These are phyloP conservation scores for Talpa occidentalis DNA, from an alignment of 2,113 vertebrate genomes.

Conservation along the genomic window DNA sequence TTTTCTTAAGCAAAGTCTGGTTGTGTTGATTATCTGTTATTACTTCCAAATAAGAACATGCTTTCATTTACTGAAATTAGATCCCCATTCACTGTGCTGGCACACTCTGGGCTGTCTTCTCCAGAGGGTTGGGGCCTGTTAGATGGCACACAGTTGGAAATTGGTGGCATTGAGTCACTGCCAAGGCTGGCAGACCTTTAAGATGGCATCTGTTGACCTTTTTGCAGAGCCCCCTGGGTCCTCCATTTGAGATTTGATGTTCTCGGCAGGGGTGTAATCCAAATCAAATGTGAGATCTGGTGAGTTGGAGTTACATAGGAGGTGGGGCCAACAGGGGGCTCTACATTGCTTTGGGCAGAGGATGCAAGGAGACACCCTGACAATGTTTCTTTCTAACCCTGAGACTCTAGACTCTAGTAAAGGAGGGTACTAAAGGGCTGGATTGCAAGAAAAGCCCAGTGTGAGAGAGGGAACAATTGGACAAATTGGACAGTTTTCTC, in stretches of 20 bases:
- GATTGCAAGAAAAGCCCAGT: not conserved
- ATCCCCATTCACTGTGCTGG: slow-evolving; percentile 24
- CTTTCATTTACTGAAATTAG: slow-evolving; percentile 66
- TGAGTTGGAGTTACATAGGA: not conserved
- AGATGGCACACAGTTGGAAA: slow-evolving; percentile 63
- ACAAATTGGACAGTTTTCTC: not conserved
- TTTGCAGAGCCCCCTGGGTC: slow-evolving; percentile 51
- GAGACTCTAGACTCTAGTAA: not conserved
- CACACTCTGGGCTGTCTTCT: slow-evolving; percentile 33
- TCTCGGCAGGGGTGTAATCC: slow-evolving; percentile 44
- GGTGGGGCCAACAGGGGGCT: not conserved
- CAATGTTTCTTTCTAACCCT: not conserved
- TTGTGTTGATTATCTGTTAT: slow-evolving; percentile 49
- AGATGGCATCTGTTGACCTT: slow-evolving; percentile 78
- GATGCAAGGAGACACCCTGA: not conserved
- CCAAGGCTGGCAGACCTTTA: slow-evolving; percentile 76
- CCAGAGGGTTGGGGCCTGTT: slow-evolving; percentile 53
- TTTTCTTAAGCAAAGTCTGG: not conserved
- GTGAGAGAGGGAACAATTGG: not conserved
- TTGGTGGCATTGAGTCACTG: slow-evolving; percentile 4
- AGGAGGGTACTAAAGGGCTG: not conserved
- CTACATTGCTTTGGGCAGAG: not conserved
- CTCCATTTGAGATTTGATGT: slow-evolving; percentile 65
- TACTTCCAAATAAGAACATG: slow-evolving; percentile 60
- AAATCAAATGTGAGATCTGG: slow-evolving; percentile 62